phyloP scores from a whole-genome alignment of 2,113 vertebrate genomes.

The Scomber scombrus region DNA sequence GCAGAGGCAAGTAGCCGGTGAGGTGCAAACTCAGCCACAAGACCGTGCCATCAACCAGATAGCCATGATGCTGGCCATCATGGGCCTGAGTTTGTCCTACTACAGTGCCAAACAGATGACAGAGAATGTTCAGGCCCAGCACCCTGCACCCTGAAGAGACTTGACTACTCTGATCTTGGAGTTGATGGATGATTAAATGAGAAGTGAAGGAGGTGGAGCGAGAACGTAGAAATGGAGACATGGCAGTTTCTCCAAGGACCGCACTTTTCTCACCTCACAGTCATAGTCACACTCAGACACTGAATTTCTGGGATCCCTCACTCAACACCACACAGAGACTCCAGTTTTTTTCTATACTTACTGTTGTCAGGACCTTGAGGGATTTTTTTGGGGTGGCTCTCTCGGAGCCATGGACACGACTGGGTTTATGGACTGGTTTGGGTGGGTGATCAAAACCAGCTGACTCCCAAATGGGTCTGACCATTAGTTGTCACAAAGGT shows the following conservation, averaged over 20 bases:
- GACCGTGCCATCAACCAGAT: conserved; percentile 88
- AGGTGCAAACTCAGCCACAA: conserved; percentile 86
- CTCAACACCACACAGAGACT: conserved; percentile 23
- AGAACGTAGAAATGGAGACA: conserved; percentile 4
- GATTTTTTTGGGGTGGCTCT: conserved; percentile 16
- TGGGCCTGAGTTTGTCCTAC: conserved; percentile 92
- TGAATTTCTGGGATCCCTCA: conserved; percentile 54
- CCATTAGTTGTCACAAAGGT: conserved; percentile 58
- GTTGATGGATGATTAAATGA: conserved; percentile 34
- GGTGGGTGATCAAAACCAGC: conserved; percentile 32
- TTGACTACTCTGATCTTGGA: not conserved
- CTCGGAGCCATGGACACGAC: not conserved
- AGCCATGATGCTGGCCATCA: conserved; percentile 92
- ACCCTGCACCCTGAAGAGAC: conserved; percentile 76
- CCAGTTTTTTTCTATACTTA: conserved; percentile 51
- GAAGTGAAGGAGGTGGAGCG: conserved; percentile 24
- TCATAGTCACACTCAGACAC: conserved; percentile 46
- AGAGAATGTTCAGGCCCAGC: conserved; percentile 76
- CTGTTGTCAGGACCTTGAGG: conserved; percentile 26
- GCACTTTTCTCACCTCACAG: conserved; percentile 56
- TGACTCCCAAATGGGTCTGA: conserved; percentile 34
- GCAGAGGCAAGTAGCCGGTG: conserved; percentile 92
- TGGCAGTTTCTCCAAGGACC: not conserved
- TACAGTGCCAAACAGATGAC: conserved; percentile 94
- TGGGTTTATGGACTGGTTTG: conserved; percentile 31